phyloP scores from a whole-genome alignment of 2,888 invertebrate species.

The Cheiracanthium punctorium region DNA sequence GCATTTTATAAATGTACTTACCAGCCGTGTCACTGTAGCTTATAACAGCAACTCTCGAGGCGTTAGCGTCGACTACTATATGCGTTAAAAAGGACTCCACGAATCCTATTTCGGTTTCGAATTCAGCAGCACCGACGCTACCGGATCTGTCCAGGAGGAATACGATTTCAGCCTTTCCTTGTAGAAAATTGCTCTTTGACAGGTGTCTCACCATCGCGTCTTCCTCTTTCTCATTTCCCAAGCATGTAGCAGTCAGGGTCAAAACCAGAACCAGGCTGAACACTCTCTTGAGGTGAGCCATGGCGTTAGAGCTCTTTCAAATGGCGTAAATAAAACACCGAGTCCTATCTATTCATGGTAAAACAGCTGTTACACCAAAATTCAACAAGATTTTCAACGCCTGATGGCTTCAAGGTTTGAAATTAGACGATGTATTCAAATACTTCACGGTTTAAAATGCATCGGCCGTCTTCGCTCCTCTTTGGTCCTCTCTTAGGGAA shows the following conservation, averaged over 20 bases:
- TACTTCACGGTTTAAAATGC: too few relatives aligned
- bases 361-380: too few relatives aligned
- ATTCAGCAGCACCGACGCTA: conserved; percentile 58
- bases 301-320: background rate
- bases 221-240: conserved; percentile 14
- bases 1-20: conserved; percentile 30
- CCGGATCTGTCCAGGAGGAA: conserved; percentile 67
- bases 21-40: conserved; percentile 62
- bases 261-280: background rate
- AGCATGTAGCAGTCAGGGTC: background rate
- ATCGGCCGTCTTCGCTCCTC: too few relatives aligned
- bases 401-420: too few relatives aligned
- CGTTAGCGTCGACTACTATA: conserved; percentile 57
- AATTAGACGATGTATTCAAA: too few relatives aligned
- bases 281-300: background rate
- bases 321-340: too few relatives aligned
- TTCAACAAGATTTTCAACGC: too few relatives aligned
- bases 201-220: conserved; percentile 35
- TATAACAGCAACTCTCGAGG: conserved; percentile 54
- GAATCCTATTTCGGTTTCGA: conserved; percentile 60
- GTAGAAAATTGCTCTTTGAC: conserved; percentile 8
- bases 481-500: too few relatives aligned
- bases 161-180: conserved; percentile 60
- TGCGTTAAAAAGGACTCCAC: conserved; percentile 62
- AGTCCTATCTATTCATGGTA: too few relatives aligned